Evolutionary conservation across 2,113 vertebrate species (phyloP).

Genomic region (Blennius ocellaris): DNA sequence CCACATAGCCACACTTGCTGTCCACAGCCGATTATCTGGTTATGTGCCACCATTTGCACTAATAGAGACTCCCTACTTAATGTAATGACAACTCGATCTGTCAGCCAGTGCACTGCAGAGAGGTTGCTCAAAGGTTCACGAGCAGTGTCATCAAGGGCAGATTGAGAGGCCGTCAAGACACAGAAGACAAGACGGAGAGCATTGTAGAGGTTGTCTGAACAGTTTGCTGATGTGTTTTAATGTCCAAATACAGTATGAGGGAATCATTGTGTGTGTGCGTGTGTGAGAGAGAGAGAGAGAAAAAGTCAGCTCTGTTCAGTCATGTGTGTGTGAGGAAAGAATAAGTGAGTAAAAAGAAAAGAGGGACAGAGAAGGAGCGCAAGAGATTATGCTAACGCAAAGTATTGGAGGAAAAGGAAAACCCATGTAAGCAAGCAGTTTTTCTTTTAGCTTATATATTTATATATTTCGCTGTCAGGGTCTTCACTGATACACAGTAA

Average conservation of each 20-base stretch:
- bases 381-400: conserved; percentile 78
- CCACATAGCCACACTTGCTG: conserved; percentile 80
- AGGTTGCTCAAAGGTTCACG: conserved; percentile 61
- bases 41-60: conserved; percentile 77
- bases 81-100: conserved; percentile 72
- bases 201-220: conserved; percentile 53
- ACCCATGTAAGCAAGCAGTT: conserved; percentile 80
- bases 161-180: conserved; percentile 63
- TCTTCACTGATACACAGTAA: conserved; percentile 51
- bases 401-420: conserved; percentile 70
- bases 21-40: conserved; percentile 74
- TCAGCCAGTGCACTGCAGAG: conserved; percentile 50
- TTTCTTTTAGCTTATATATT: conserved; percentile 70
- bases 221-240: conserved; percentile 69
- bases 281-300: conserved; percentile 12
- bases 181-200: conserved; percentile 55
- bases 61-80: conserved; percentile 75
- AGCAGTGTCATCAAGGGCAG: conserved; percentile 69
- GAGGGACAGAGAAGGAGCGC: conserved; percentile 34
- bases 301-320: conserved; percentile 44
- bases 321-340: conserved; percentile 59
- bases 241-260: conserved; percentile 53
- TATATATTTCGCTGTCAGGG: conserved; percentile 77
- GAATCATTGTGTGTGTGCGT: conserved; percentile 18
- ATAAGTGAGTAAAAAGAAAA: conserved; percentile 62